Percentiles rank a stretch among this genome's conserved stretches.
Evolutionary conservation across 2,888 invertebrate genomes (phyloP).

Genomic region (Hypomecis punctinalis): DNA sequence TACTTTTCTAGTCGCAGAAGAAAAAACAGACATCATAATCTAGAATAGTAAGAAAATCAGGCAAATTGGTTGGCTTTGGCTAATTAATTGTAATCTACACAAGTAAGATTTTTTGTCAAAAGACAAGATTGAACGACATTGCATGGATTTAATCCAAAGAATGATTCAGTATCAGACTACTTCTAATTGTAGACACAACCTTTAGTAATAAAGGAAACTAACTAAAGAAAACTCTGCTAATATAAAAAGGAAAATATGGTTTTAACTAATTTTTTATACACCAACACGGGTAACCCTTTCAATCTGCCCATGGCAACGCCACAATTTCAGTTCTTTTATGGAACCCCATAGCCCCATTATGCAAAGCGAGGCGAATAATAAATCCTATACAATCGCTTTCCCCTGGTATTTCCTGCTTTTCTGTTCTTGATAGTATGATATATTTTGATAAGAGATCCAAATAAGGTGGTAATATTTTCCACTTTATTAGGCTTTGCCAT

Average conservation of each 20-base stretch:
- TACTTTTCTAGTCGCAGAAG: too few species aligned
- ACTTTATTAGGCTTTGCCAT: too few species aligned
- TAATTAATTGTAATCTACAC: too few species aligned
- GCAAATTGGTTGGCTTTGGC: too few species aligned
- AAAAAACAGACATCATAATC: too few species aligned
- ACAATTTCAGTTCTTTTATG: conserved; percentile 4
- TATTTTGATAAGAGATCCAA: neutral
- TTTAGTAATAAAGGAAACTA: neutral
- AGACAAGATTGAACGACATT: too few species aligned
- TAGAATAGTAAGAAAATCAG: too few species aligned
- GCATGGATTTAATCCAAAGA: too few species aligned
- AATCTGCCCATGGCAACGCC: conserved; percentile 2
- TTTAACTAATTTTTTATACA: neutral
- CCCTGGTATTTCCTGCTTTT: neutral
- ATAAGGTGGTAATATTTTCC: too few species aligned
- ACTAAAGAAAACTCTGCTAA: neutral
- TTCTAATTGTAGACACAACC: too few species aligned
- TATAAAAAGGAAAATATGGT: neutral
- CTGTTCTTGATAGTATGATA: neutral
- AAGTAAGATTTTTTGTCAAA: too few species aligned
- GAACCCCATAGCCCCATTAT: conserved; percentile 1
- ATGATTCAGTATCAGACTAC: too few species aligned
- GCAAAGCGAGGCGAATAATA: conserved; percentile 2
- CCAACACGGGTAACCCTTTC: neutral
- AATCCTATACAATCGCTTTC: conserved; percentile 1